Conservation (phyloP, 1,140 invertebrate genomes). For the Drosophila sp. region DNA sequence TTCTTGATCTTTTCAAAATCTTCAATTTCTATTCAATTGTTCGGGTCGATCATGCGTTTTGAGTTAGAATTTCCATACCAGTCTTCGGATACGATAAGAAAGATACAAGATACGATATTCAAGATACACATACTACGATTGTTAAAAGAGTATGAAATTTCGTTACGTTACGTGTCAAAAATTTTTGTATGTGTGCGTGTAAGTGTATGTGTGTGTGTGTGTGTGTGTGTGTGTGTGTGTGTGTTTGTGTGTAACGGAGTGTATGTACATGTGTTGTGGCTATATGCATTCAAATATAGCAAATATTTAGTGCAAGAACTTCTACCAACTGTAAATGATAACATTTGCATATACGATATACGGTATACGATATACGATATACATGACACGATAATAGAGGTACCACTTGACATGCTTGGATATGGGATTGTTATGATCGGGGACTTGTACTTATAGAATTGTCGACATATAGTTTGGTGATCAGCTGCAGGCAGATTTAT, state of each 20-base stretch:
- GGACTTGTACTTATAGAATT: slow-evolving; percentile 13
- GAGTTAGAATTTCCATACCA: slow-evolving; percentile 43
- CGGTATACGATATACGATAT: slow-evolving; percentile 1
- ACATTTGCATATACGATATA: neutral
- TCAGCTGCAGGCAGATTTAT: neutral
- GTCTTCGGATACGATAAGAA: slow-evolving; percentile 43
- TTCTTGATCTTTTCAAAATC: slow-evolving; percentile 3
- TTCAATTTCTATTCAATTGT: neutral
- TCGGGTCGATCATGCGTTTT: slow-evolving; percentile 27
- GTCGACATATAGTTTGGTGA: neutral
- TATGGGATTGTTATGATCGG: neutral
- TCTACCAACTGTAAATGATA: slow-evolving; percentile 1
- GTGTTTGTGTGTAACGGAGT: neutral
- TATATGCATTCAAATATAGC: slow-evolving; percentile 35
- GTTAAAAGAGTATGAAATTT: slow-evolving; percentile 25
- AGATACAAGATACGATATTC: slow-evolving; percentile 38
- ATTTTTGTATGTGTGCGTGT: neutral
- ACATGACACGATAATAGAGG: neutral
- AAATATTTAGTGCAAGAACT: slow-evolving; percentile 17
- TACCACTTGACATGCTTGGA: neutral
- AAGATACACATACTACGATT: slow-evolving; percentile 35
- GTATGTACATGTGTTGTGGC: slow-evolving; percentile 12
- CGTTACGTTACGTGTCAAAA: slow-evolving; percentile 18
- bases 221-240: slow-evolving; percentile 2
- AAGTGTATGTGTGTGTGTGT: slow-evolving; percentile 2